Evolutionary conservation across 1,140 invertebrate genomes (phyloP), one percentile per base, ranked within the genome.

Genomic region (Harlomillsia oculata): DNA sequence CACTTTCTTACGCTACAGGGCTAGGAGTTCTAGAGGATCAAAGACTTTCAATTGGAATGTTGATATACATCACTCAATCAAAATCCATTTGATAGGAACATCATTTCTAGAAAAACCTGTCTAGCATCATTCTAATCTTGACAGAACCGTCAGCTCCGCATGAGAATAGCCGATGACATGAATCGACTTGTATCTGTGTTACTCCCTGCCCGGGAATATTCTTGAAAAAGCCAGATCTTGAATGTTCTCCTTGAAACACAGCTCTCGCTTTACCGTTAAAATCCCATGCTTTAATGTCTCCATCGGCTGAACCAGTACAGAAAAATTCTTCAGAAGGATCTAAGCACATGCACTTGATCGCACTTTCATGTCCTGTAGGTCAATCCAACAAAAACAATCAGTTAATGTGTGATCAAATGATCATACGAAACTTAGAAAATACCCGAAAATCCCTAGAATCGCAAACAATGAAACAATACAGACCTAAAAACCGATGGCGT

Each of bases 141-240:
- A 99, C 89, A 37, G 93, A 97, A 63, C 94, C 95, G 77, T 99
- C 96, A 30, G 93, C 92, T 51, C 96, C 96, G 72, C 95, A 98
- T 1, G 94, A 98, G 75, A 94, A 98, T 62, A 99, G 74, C 55
- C 94, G 80, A 5, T 82, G 82, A 53, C 80, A 79, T 20, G 82
- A 78, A 72, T 97, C 92, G 43, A 98, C 82, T 66, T 89, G 82
- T 41, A 98, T 76, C 74, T 99, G 93, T 8, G 92, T 93, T 2
- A 98, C 94, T 5, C 96, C 95, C 61, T 93, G 90, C 40, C 90
- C 89, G 13, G 63, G 63, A 65, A 94, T 91, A 70, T 91, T 94
- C 69, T 94, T 90, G 76, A 97, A 96, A 74, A 97, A 91, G 52
- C 88, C 91, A 48, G 86, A 89, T 62, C 84, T 77, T 6, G 87